phyloP scores from a whole-genome alignment of 2,888 invertebrate genomes.

The Eulithis prunata region DNA sequence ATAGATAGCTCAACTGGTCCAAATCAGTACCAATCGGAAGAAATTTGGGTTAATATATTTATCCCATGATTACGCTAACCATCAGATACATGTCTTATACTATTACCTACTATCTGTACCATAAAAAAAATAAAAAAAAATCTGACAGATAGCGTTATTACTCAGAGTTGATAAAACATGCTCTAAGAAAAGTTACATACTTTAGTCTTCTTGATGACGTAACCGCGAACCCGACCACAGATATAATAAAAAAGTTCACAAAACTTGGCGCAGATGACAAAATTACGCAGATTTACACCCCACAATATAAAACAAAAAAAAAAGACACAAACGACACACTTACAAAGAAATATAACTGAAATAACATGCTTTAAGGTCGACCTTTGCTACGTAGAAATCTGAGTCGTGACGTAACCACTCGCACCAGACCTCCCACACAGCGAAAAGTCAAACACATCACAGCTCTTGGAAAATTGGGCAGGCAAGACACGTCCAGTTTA shows the following conservation, averaged over 20 bases:
- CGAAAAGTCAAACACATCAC: slow-evolving; percentile 9
- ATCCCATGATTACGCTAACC: too few relatives aligned
- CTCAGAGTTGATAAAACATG: too few relatives aligned
- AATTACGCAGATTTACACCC: slow-evolving; percentile 38
- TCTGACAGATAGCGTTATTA: too few relatives aligned
- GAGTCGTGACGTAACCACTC: slow-evolving; percentile 33
- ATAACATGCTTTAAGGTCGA: slow-evolving; percentile 59
- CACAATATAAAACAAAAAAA: slow-evolving; percentile 43
- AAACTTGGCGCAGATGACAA: slow-evolving; percentile 28
- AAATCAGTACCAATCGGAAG: too few relatives aligned
- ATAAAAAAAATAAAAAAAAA: too few relatives aligned
- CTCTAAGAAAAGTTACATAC: slow-evolving; percentile 3
- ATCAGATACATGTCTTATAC: too few relatives aligned
- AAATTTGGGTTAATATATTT: too few relatives aligned
- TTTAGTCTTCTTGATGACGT: slow-evolving; percentile 15
- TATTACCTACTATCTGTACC: too few relatives aligned
- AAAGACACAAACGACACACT: slow-evolving; percentile 57
- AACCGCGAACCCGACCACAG: slow-evolving; percentile 23
- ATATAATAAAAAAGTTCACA: slow-evolving; percentile 29
- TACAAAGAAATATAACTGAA: slow-evolving; percentile 65
- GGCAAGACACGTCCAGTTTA: slow-evolving; percentile 41
- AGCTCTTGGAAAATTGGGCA: slow-evolving; percentile 40
- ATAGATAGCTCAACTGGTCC: too few relatives aligned
- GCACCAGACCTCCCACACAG: slow-evolving; percentile 31
- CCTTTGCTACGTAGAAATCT: slow-evolving; percentile 48